These are phyloP conservation scores for Typhlichthys subterraneus DNA, from an alignment of 2,797 vertebrate genomes.

Conservation along the genomic window DNA sequence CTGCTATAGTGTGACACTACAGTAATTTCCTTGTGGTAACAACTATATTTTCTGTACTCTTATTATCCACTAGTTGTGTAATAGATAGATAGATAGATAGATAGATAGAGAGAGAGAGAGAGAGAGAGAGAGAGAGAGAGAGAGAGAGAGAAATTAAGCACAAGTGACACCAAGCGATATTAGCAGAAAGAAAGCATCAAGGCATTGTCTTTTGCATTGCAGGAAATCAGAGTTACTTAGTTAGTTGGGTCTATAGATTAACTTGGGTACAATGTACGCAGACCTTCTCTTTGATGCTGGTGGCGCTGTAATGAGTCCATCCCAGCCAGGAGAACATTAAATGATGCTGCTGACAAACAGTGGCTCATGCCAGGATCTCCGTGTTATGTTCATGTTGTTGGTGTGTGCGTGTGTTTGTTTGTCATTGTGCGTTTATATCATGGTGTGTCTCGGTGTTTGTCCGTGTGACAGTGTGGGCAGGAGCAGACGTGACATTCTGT, in stretches of 20 bases:
- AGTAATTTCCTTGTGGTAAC: too few relatives aligned
- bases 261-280: conserved; percentile 30
- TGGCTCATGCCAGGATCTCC: too few relatives aligned
- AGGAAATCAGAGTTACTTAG: conserved; percentile 42
- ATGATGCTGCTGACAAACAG: conserved; percentile 41
- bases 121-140: background rate
- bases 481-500: conserved; percentile 42
- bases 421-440: conserved; percentile 25
- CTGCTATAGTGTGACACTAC: too few relatives aligned
- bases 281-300: conserved; percentile 35
- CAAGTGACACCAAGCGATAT: background rate
- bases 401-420: conserved; percentile 28
- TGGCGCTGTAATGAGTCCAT: conserved; percentile 49
- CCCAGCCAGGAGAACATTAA: conserved; percentile 36
- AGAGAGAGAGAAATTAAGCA: conserved; percentile 6
- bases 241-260: conserved; percentile 44
- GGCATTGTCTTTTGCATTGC: conserved; percentile 16
- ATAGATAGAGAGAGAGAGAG: background rate
- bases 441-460: conserved; percentile 36
- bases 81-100: too few relatives aligned
- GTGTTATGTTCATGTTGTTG: background rate
- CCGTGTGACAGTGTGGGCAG: conserved; percentile 62
- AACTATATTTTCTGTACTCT: too few relatives aligned
- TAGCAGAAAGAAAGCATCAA: conserved; percentile 11
- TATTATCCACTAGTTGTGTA: conserved; percentile 8